Conservation (phyloP, 2,797 vertebrate genomes). For the Lepus townsendii region DNA sequence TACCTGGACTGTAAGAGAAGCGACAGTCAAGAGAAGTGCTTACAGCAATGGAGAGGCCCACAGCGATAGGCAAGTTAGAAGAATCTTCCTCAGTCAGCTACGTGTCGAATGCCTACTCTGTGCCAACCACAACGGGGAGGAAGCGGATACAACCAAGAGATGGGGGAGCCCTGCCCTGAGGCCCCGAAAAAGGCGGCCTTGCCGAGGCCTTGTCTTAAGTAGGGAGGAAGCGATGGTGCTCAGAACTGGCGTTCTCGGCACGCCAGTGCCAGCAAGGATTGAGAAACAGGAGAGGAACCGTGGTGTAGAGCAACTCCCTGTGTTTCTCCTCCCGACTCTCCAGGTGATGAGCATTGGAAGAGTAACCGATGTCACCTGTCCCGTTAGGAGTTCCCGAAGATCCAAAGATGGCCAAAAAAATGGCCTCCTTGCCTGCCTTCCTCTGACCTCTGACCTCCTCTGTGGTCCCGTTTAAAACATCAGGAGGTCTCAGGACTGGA, state of each 20-base stretch:
- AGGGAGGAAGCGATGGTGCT: not conserved
- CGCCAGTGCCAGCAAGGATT: not conserved
- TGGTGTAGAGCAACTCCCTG: not conserved
- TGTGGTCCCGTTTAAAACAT: not conserved
- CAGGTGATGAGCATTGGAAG: not conserved
- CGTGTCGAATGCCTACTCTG: not conserved
- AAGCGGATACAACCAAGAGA: not conserved
- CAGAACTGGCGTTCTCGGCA: not conserved
- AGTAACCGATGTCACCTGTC: not conserved
- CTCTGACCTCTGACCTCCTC: not conserved
- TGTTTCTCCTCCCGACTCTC: not conserved
- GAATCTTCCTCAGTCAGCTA: not conserved
- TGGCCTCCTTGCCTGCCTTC: not conserved
- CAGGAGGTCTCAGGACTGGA: not conserved
- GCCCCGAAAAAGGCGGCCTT: no score
- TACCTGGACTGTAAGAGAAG: not conserved
- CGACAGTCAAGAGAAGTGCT: not conserved
- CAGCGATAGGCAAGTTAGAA: not conserved
- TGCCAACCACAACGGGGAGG: not conserved
- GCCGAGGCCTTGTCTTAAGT: not conserved
- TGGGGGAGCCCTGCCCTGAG: not conserved
- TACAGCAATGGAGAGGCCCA: not conserved
- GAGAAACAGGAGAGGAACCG: not conserved
- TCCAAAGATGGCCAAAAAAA: not conserved
- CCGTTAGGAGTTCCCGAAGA: not conserved